A percentile compares a stretch with the other conserved stretches of the same genome.
Conservation (phyloP, 2,113 vertebrate genomes). For the Xenopus borealis region DNA sequence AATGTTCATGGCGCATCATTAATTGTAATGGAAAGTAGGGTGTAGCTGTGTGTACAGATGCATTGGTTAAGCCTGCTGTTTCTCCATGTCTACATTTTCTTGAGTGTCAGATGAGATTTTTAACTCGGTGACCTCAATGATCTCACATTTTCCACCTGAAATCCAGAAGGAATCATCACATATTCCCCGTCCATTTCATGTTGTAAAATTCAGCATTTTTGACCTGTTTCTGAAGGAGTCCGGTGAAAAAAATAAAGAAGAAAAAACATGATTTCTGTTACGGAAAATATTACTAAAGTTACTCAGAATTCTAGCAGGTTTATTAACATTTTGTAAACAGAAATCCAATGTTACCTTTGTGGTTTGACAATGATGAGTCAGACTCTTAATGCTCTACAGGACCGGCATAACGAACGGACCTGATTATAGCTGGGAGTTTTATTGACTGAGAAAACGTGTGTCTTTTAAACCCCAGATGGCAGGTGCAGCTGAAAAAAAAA, state of each 20-base stretch:
- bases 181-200: neutral
- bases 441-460: constrained; percentile 52
- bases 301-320: constrained; percentile 4
- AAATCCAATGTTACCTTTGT: constrained; percentile 43
- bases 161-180: neutral
- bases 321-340: constrained; percentile 47
- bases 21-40: too few species aligned
- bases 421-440: constrained; percentile 37
- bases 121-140: too few species aligned
- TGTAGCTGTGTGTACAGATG: too few species aligned
- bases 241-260: constrained; percentile 14
- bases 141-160: neutral
- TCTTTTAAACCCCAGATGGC: constrained; percentile 60
- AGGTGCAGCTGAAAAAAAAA: constrained; percentile 62
- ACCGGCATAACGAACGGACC: constrained; percentile 13
- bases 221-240: neutral
- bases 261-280: neutral
- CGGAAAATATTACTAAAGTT: constrained; percentile 30
- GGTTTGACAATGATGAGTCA: constrained; percentile 51
- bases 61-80: too few species aligned
- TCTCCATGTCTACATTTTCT: too few species aligned
- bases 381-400: constrained; percentile 29
- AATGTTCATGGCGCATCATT: too few species aligned
- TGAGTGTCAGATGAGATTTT: too few species aligned
- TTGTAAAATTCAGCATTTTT: neutral